phyloP scores from a whole-genome alignment of 2,888 invertebrate species.

The Protonemura montana region DNA sequence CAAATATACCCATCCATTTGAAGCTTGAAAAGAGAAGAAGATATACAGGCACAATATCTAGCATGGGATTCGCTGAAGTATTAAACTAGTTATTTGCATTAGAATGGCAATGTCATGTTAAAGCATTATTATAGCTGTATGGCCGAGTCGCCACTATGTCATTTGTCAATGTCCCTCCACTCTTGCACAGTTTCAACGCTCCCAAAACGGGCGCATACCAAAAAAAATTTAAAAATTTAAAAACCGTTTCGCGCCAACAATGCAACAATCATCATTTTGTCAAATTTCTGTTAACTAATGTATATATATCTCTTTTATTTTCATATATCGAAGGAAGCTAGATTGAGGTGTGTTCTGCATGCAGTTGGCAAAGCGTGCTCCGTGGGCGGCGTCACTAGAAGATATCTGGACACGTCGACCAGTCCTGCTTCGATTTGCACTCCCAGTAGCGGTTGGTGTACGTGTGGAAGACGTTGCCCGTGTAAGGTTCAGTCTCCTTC shows the following conservation, averaged over 20 bases:
- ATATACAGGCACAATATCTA: no score
- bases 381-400: conserved; percentile 59
- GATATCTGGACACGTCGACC: conserved; percentile 91
- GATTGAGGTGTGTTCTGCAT: background rate
- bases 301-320: background rate
- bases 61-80: no score
- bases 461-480: conserved; percentile 76
- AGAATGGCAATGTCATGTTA: no score
- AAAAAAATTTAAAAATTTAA: no score
- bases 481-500: conserved; percentile 74
- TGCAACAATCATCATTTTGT: background rate
- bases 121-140: no score
- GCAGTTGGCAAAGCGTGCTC: background rate
- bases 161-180: background rate
- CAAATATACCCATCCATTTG: no score
- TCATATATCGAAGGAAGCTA: background rate
- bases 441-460: conserved; percentile 94
- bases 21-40: no score
- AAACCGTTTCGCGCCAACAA: background rate
- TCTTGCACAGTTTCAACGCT: background rate
- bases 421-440: conserved; percentile 85
- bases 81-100: no score
- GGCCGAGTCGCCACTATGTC: background rate
- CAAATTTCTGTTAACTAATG: background rate
- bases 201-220: background rate